These are phyloP conservation scores for Heterotis niloticus DNA, from an alignment of 2,113 vertebrate species.

Conservation along the genomic window DNA sequence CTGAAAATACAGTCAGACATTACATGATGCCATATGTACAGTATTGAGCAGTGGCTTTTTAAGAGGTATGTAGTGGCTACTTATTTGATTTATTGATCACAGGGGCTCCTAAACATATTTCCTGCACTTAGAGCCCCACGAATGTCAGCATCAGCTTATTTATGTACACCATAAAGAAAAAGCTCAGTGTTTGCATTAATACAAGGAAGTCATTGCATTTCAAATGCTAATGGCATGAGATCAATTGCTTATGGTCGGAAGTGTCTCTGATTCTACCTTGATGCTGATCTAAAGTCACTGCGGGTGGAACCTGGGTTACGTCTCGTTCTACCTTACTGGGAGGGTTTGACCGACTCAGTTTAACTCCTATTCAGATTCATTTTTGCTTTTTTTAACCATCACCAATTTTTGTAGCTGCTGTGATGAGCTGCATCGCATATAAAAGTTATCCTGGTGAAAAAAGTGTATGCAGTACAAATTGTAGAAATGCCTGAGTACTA, in stretches of 20 bases:
- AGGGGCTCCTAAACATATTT: background rate
- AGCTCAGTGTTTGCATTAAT: background rate
- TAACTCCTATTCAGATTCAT: too few relatives aligned
- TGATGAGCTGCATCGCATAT: too few relatives aligned
- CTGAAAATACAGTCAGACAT: too few relatives aligned
- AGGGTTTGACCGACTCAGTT: too few relatives aligned
- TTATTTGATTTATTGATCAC: constrained; percentile 9
- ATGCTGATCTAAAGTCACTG: background rate
- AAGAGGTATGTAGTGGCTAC: background rate
- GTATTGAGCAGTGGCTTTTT: background rate
- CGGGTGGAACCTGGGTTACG: background rate
- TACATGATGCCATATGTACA: background rate
- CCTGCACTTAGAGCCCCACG: background rate
- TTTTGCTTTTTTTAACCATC: too few relatives aligned
- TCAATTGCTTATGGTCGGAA: background rate
- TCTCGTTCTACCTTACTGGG: too few relatives aligned
- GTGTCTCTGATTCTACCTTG: too few relatives aligned
- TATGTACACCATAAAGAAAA: constrained; percentile 16
- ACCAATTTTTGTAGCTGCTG: too few relatives aligned
- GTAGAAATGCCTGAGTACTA: too few relatives aligned
- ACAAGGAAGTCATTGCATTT: background rate
- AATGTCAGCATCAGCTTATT: constrained; percentile 9
- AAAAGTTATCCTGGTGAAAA: too few relatives aligned
- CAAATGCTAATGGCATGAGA: background rate
- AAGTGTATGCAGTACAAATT: too few relatives aligned